These are phyloP conservation scores for Microchirus variegatus DNA, from an alignment of 2,797 vertebrate species.

Conservation along the genomic window DNA sequence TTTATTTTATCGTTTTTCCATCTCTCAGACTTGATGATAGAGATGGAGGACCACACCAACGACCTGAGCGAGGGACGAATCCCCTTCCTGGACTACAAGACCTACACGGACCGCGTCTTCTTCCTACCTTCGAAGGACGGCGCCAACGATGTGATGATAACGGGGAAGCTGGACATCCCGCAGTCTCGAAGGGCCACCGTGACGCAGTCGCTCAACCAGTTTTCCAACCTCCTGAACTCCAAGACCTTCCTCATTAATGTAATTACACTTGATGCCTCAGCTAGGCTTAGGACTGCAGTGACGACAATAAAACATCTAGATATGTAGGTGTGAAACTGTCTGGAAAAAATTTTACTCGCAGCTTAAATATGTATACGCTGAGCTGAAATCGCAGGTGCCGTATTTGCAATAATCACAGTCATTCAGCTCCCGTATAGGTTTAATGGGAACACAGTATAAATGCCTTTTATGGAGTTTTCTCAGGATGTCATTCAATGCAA, in stretches of 20 bases:
- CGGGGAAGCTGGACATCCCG: constrained; percentile 92
- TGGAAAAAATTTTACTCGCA: too few relatives aligned
- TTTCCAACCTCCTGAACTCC: constrained; percentile 98
- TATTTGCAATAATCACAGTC: too few relatives aligned
- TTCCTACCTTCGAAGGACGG: constrained; percentile 97
- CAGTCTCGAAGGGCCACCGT: constrained; percentile 85
- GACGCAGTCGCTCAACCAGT: constrained; percentile 93
- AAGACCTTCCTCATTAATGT: constrained; percentile 99
- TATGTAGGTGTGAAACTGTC: too few relatives aligned
- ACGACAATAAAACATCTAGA: too few relatives aligned
- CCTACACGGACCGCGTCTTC: constrained; percentile 95
- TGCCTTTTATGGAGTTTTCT: too few relatives aligned
- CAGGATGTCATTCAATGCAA: too few relatives aligned
- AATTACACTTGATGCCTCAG: constrained; percentile 45
- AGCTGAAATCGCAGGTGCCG: too few relatives aligned
- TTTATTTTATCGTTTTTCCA: constrained; percentile 7
- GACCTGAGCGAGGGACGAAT: constrained; percentile 93
- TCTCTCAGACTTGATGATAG: constrained; percentile 93
- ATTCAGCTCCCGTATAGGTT: too few relatives aligned
- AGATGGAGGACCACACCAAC: constrained; percentile 98
- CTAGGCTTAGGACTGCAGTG: too few relatives aligned
- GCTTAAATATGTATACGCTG: too few relatives aligned
- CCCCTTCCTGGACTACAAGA: constrained; percentile 96
- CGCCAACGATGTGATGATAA: constrained; percentile 97
- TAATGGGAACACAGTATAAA: too few relatives aligned